Evolutionary conservation across 2,888 invertebrate species (phyloP), one percentile per base, ranked within the genome.

Genomic region (Alviniconcha strummeri): DNA sequence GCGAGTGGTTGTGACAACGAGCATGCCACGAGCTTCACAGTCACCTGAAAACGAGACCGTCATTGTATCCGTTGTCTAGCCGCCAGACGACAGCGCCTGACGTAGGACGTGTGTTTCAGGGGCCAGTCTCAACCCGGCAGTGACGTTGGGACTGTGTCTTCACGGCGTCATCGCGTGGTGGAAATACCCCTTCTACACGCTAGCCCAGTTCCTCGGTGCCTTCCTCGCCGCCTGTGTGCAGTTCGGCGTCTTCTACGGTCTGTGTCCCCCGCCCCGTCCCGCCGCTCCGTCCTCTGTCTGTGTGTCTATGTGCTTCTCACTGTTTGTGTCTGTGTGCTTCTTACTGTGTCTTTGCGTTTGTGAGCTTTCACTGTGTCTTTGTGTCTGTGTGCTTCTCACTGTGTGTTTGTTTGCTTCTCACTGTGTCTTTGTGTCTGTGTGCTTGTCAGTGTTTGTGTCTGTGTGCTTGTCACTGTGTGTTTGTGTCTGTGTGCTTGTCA

Each of bases 191-290:
- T 85, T 86, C 74, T 88, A 88, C 74, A 71, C 84, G 13, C n/a
- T 87, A 17, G 85, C 86, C 4, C 81, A 88, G 60, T 13, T 88
- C 6, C 82, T 82, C 6, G 88, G 87, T 5, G 84, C 87, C n/a
- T 88, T 88, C 82, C 64, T 85, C 5, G 87, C 88, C 4, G 88
- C 88, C 13, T 85, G 85, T 60, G 86, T 87, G 17, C 88, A 88
- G 77, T 88, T 80, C 76, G 87, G 87, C 5, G 81, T 88, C 57
- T 87, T 86, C 74, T 81, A 85, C 83, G 88, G 88, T 86, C 80
- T 72, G 84, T 85, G 1, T 36, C 36, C 36, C 36, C 36, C 36
- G 36, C 36, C 36, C 36, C 36, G 36, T 36, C n/a, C 9, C 57
- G 4, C 6, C 17, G 15, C n/a, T 69, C 17, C n/a, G 15, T 69